Base-by-base conservation (phyloP, 2,113 vertebrate genomes). In the Xyrauchen texanus region DNA sequence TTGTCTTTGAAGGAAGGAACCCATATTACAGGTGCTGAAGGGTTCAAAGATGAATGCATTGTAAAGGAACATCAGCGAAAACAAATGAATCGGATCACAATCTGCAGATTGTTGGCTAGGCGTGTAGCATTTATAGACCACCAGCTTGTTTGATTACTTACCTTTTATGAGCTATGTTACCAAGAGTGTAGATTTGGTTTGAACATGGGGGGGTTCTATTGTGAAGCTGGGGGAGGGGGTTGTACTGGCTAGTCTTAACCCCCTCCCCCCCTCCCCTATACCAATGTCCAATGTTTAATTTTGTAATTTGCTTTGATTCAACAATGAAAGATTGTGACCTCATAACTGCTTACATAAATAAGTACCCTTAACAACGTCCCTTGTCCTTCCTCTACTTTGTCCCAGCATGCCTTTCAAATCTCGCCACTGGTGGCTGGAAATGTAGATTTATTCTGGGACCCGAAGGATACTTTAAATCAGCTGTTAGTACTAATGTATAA, bases 361-460 rank as follows among this genome's bases (percentile, higher is more conserved):
- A 45, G n/a, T 72, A 46, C 42, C 42, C 53, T 58, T 71, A 45
- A 63, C 15, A 3, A 2, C 6, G 10, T 73, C 70, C 9, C 44
- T 57, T 46, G 6, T 68, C 47, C 11, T 52, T 68, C 21, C 21
- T 10, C 49, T 52, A 6, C 55, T 72, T 73, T 73, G 9, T 61
- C 70, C 70, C 60, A 52, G 72, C 72, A 63, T 74, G 45, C 57
- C 72, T 74, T 74, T 63, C 45, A 63, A 51, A 34, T 49, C 16
- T 74, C 12, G 11, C 21, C 21, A 34, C 21, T 34, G 21, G 21
- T 34, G 21, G 21, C 44, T 44, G 55, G 70, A 15, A 16, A 61
- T 62, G 58, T 7, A 85, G 82, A 79, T 84, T 45, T 61, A 9
- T 46, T 72, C 53, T 72, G 34, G 53, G 7, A 8, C 5, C 47